Conservation (phyloP, 2,888 invertebrate species). For the Gisinianus flammeolus region DNA sequence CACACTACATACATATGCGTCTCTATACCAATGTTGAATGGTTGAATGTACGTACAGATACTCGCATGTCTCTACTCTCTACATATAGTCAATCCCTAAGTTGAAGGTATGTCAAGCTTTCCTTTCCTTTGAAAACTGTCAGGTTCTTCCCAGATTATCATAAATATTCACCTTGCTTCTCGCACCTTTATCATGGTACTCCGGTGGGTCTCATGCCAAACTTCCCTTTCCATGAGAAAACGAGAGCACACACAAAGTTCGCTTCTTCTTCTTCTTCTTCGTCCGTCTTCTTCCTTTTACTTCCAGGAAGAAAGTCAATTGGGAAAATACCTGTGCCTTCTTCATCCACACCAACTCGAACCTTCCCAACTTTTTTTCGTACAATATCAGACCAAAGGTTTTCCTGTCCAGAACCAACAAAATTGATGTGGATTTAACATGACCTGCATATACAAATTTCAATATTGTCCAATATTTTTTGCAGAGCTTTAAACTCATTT, state of each 20-base stretch:
- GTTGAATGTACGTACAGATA: no score
- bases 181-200: conserved; percentile 30
- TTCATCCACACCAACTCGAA: not conserved
- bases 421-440: no score
- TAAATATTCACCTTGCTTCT: conserved; percentile 35
- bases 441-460: no score
- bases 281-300: not conserved
- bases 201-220: conserved; percentile 25
- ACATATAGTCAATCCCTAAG: conserved; percentile 15
- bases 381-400: no score
- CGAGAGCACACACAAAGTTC: no score
- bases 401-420: no score
- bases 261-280: not conserved
- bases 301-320: not conserved
- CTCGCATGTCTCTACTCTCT: conserved; percentile 6
- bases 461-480: no score
- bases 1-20: no score
- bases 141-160: conserved; percentile 32
- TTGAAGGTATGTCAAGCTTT: conserved; percentile 31
- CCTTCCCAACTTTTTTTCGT: not conserved
- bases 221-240: not conserved
- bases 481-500: no score
- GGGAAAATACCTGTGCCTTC: not conserved
- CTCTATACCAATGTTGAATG: no score
- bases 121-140: conserved; percentile 21